phyloP scores from a whole-genome alignment of 1,140 invertebrate genomes.

The Carposina sasakii region DNA sequence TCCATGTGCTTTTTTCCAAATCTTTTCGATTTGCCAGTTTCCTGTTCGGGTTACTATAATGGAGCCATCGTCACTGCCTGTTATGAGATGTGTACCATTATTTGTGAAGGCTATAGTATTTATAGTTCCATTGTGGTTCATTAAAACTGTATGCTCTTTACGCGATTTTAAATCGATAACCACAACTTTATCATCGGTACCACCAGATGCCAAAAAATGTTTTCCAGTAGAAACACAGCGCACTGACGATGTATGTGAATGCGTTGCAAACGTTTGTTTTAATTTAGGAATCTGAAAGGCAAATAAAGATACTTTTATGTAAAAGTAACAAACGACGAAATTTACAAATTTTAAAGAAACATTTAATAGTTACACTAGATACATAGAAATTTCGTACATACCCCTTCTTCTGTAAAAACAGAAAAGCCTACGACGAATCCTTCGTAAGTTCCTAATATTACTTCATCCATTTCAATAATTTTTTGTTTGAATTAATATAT shows the following conservation, averaged over 20 bases:
- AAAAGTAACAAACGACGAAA: constrained; percentile 10
- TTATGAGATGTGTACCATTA: constrained; percentile 84
- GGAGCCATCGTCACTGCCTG: constrained; percentile 87
- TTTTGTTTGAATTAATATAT: too few species aligned
- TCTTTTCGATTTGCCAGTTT: constrained; percentile 88
- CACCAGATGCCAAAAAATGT: constrained; percentile 87
- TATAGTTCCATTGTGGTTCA: constrained; percentile 88
- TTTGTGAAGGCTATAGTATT: constrained; percentile 84
- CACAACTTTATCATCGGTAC: constrained; percentile 91
- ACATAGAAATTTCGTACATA: constrained; percentile 20
- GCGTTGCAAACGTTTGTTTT: constrained; percentile 88
- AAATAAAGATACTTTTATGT: constrained; percentile 10
- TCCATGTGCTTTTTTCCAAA: constrained; percentile 83
- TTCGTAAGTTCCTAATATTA: constrained; percentile 63
- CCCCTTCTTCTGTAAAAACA: constrained; percentile 43
- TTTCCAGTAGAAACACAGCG: constrained; percentile 80
- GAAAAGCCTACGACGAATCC: constrained; percentile 62
- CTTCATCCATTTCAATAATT: constrained; percentile 61
- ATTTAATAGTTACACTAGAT: neutral
- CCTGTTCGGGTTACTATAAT: constrained; percentile 86
- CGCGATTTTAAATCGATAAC: constrained; percentile 87
- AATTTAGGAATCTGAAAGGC: constrained; percentile 61
- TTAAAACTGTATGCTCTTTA: constrained; percentile 84
- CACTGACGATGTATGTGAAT: constrained; percentile 87
- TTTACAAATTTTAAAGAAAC: neutral